Evolutionary conservation across 1,140 invertebrate species (phyloP), one percentile per base, ranked within the genome.

Genomic region (Heterodera schachtii): DNA sequence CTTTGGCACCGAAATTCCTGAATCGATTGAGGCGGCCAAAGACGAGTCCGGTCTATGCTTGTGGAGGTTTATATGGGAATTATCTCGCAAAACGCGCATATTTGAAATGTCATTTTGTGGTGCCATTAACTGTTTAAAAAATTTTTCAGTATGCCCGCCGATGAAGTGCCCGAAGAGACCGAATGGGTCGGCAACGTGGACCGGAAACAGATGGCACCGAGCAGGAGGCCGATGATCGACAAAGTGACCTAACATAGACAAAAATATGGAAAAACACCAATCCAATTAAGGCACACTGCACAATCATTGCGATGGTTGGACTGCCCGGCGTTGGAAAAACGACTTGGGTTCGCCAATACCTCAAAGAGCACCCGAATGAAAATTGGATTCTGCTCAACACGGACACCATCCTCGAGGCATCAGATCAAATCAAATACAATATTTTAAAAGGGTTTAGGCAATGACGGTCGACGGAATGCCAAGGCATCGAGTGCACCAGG

Each of bases 231-330:
- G 41, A 49, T 75, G 19, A 52, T 74, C 43, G 82, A 83, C 71
- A 82, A 78, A 52, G 75, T 76, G 11, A 41, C 8, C 8, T n/a
- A 64, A 64, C 16, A 52, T 46, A 13, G 8, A 57, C 7, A 6
- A n/a, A 6, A 76, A 47, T 57, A 19, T 19, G n/a, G 19, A 44
- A 64, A 64, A 21, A 13, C 1, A 75, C 3, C 11, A 44, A 49
- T 3, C 71, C 71, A 31, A 74, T 79, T 19, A 87, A 89, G 77
- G 44, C 83, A 2, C 69, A 86, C n/a, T 89, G 88, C 74, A 89
- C 88, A 8, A 85, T 89, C 8, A 82, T 89, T 13, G 81, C 87
- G 83, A 90, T 89, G 82, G 86, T 86, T 75, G 85, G 85, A 9
- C 73, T 87, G 47, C 82, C 85, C 7, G 85, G 85, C 43, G 85